Base-by-base conservation (phyloP, 1,140 invertebrate species). In the Trissolcus basalis region DNA sequence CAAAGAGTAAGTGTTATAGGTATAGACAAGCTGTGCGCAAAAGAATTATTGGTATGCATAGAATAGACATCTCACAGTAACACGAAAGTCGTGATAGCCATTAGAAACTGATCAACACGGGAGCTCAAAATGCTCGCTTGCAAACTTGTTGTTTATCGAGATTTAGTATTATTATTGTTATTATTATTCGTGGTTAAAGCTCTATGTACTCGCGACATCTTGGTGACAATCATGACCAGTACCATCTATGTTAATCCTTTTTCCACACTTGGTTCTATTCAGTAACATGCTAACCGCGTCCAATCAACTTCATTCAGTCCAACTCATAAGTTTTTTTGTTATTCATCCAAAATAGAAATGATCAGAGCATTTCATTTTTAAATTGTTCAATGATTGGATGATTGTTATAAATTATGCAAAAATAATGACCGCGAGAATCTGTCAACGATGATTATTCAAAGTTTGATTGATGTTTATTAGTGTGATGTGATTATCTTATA, bases 181-280 rank as follows among this genome's bases (percentile, higher is more conserved):
- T 81, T 82, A 83, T 83, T 83, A 83, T 81, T 81, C 81, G 80
- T 79, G 75, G 80, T 75, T 76, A 70, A 59, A 14, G 67, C n/a
- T n/a, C 48, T 61, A 41, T 72, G 59, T 77, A 78, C n/a, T n/a
- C n/a, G 56, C 56, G 60, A 72, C 39, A 53, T 56, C 27, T 48
- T 48, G 65, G 61, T 77, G 80, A 80, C 78, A 77, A 81, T 75
- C 74, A 77, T 67, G 70, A 69, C 61, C 61, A 35, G n/a, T n/a
- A n/a, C n/a, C n/a, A n/a, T n/a, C n/a, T n/a, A n/a, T n/a, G n/a
- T n/a, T n/a, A n/a, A n/a, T n/a, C n/a, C n/a, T n/a, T n/a, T n/a
- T n/a, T n/a, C n/a, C n/a, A n/a, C n/a, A n/a, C n/a, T n/a, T n/a
- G n/a, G n/a, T n/a, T n/a, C n/a, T n/a, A n/a, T n/a, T n/a, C n/a